Conservation (phyloP, 2,797 vertebrate genomes). For the Eulemur rubriventer region DNA sequence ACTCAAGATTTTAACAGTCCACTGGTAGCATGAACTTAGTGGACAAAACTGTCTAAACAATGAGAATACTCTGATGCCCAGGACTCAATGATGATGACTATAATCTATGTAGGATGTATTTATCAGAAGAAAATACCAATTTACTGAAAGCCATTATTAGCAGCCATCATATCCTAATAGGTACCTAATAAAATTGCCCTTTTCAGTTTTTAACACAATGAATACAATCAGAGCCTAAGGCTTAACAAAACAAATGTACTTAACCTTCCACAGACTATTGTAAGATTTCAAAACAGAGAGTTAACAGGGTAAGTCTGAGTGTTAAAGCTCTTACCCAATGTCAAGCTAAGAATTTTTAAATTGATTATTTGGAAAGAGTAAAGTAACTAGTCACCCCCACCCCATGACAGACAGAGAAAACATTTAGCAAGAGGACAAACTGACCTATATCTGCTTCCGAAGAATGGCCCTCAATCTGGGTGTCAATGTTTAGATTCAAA, state of each 20-base stretch:
- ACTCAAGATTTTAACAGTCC: not conserved
- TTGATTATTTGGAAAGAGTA: not conserved
- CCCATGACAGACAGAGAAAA: not conserved
- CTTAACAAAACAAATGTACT: slow-evolving; percentile 60
- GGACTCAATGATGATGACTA: not conserved
- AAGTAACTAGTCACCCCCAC: not conserved
- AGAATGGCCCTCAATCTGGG: slow-evolving; percentile 35
- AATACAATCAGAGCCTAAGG: slow-evolving; percentile 52
- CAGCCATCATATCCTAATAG: slow-evolving; percentile 76
- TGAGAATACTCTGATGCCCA: not conserved
- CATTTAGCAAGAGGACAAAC: not conserved
- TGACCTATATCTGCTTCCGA: slow-evolving; percentile 50
- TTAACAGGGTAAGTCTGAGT: not conserved
- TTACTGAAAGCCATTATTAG: slow-evolving; percentile 77
- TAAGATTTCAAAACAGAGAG: slow-evolving; percentile 8
- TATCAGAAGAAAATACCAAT: slow-evolving; percentile 74
- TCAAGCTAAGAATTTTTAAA: not conserved
- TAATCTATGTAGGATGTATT: not conserved
- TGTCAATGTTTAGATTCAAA: slow-evolving; percentile 50
- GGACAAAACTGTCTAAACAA: not conserved
- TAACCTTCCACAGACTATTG: not conserved
- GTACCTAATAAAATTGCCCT: slow-evolving; percentile 70
- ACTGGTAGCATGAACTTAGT: not conserved
- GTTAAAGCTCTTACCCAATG: not conserved
- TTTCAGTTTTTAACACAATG: slow-evolving; percentile 66